Evolutionary conservation across 2,797 vertebrate species (phyloP).

Genomic region (Cetoscarus ocellatus): DNA sequence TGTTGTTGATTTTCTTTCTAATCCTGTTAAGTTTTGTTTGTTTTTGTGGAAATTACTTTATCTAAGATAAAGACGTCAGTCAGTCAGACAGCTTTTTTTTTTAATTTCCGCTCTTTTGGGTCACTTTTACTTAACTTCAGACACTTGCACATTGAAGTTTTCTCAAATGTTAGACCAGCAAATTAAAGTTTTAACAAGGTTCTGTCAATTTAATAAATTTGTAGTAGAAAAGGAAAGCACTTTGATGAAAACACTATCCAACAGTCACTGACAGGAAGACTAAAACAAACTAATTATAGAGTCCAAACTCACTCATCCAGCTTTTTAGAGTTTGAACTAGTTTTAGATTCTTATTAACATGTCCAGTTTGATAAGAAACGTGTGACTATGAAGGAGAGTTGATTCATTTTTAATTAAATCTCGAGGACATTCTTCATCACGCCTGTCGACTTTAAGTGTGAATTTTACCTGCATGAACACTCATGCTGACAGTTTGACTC

Average conservation of each 20-base stretch:
- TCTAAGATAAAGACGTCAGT: too few species aligned
- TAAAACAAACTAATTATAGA: constrained; percentile 10
- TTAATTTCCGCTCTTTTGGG: background rate
- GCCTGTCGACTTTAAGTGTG: background rate
- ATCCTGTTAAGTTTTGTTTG: too few species aligned
- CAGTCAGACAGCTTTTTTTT: background rate
- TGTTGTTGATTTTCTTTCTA: too few species aligned
- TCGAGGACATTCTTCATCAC: background rate
- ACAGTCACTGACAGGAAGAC: background rate
- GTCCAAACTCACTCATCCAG: background rate
- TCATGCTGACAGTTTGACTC: background rate
- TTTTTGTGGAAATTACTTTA: too few species aligned
- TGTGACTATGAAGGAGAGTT: background rate
- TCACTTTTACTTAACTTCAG: background rate
- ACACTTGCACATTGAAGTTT: background rate
- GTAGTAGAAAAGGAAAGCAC: background rate
- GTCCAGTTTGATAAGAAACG: constrained; percentile 17
- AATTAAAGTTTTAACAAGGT: background rate
- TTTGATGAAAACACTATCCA: constrained; percentile 1
- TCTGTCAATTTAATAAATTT: background rate
- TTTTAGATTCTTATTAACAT: constrained; percentile 15
- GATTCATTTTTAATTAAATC: background rate
- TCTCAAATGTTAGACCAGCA: background rate
- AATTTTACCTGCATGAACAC: background rate
- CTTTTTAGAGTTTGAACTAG: background rate